Evolutionary conservation across 2,797 vertebrate species (phyloP), one percentile per base, ranked within the genome.

Genomic region (Aratinga solstitialis): DNA sequence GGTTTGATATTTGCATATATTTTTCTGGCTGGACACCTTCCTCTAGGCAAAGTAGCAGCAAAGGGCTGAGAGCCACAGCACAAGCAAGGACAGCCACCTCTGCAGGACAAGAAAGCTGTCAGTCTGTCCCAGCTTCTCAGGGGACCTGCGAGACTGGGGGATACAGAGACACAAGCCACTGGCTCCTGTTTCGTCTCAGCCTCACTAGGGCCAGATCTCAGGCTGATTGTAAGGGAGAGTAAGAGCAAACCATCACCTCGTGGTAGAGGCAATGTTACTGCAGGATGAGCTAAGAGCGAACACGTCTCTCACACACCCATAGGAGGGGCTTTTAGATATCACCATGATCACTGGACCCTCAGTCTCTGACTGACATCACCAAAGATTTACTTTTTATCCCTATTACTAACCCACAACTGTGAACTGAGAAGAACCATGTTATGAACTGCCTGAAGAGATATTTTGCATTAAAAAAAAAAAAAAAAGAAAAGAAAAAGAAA

Each of bases 261-360:
- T 81, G 80, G 76, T 63, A 86, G 76, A 81, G 67, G 56, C 24
- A 2, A 74, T 82, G 76, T 73, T 95, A 63, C 91, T 90, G 89
- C 96, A 96, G 93, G 89, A 92, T 95, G 90, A 96, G 93, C 78
- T 89, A 89, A 94, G 88, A 92, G 68, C 1, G 4, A 93, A 76
- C 51, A 34, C 11, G 12, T 79, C 63, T 74, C 84, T 80, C 68
- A 71, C 82, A 89, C 69, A 87, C 80, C 83, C 94, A 84, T 56
- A 90, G 93, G 89, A 96, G 88, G 91, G 89, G 82, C 83, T 94
- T 94, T 69, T 69, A 95, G 92, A 94, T 84, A 91, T 43, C 82
- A 83, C 47, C 3, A 5, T 48, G 73, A 78, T 87, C 83, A 14
- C 88, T 22, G 51, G 86, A 84, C 74, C 90, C 83, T 95, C 89